Evolutionary conservation across 2,797 vertebrate species (phyloP).

Genomic region (Aulostomus chinensis): DNA sequence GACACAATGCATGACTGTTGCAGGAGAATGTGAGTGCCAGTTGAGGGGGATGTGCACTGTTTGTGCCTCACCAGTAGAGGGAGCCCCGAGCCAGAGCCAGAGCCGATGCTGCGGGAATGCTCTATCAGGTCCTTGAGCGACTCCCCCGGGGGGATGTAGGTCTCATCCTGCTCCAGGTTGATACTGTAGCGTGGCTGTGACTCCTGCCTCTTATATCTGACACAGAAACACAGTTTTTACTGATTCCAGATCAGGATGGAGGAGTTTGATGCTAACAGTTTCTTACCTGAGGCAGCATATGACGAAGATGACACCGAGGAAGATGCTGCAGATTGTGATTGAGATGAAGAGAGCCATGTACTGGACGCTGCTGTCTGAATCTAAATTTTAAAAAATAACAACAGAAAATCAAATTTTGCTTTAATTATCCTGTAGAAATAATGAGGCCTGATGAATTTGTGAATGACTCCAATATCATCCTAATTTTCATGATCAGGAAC

Average conservation of each 20-base stretch:
- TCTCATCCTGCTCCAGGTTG: conserved; percentile 91
- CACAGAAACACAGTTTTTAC: conserved; percentile 1
- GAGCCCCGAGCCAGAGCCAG: conserved; percentile 97
- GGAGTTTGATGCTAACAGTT: not conserved
- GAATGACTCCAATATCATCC: conserved; percentile 27
- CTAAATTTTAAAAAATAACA: conserved; percentile 77
- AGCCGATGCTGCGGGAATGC: conserved; percentile 89
- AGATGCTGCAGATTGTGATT: conserved; percentile 84
- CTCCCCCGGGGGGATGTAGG: conserved; percentile 90
- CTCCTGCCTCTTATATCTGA: conserved; percentile 89
- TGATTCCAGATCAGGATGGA: not conserved
- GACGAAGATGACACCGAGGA: conserved; percentile 85
- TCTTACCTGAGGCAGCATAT: conserved; percentile 92
- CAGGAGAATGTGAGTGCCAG: too few relatives aligned
- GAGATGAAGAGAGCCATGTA: conserved; percentile 90
- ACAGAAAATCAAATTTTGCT: not conserved
- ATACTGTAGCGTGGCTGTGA: conserved; percentile 88
- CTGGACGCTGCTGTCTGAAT: conserved; percentile 85
- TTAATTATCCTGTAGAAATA: not conserved
- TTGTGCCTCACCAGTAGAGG: conserved; percentile 90
- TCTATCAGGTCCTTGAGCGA: conserved; percentile 91
- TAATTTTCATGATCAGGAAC: conserved; percentile 37
- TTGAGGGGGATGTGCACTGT: conserved; percentile 14
- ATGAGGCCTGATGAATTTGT: conserved; percentile 5
- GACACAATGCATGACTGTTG: too few relatives aligned